Evolutionary conservation across 2,888 invertebrate genomes (phyloP).

Genomic region (Idaea dimidiata): DNA sequence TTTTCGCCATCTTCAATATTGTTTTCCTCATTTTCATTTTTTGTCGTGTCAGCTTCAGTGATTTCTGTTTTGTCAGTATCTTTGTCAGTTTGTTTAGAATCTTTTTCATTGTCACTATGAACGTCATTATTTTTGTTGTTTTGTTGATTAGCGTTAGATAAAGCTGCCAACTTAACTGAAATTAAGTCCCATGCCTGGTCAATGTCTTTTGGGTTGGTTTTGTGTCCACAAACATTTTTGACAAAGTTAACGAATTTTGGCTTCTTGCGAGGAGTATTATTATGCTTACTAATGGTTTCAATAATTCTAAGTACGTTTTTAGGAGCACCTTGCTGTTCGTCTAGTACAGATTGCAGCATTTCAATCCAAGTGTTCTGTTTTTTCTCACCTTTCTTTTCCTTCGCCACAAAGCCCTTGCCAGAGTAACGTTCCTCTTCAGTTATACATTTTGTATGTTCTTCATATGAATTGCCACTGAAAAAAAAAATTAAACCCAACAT

Average conservation of each 20-base stretch:
- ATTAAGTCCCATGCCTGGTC: constrained; percentile 86
- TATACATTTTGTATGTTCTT: constrained; percentile 90
- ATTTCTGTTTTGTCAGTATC: constrained; percentile 23
- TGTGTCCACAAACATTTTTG: constrained; percentile 81
- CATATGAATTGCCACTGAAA: constrained; percentile 87
- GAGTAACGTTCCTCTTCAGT: constrained; percentile 94
- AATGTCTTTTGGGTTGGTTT: constrained; percentile 78
- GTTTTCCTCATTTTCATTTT: constrained; percentile 30
- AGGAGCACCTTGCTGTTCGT: constrained; percentile 78
- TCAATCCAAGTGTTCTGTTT: constrained; percentile 93
- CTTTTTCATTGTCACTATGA: constrained; percentile 21
- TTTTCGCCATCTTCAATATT: constrained; percentile 29
- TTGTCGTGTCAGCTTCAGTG: constrained; percentile 16
- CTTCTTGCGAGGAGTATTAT: constrained; percentile 93
- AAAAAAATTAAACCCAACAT: constrained; percentile 8
- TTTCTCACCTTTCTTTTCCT: constrained; percentile 90
- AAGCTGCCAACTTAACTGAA: constrained; percentile 76
- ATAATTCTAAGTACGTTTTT: constrained; percentile 82
- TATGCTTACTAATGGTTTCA: constrained; percentile 84
- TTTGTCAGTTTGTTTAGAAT: constrained; percentile 23
- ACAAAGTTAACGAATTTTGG: constrained; percentile 91
- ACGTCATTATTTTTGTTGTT: constrained; percentile 41
- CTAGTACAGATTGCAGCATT: constrained; percentile 84
- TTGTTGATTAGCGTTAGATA: constrained; percentile 56
- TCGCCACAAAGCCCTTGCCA: constrained; percentile 88